phyloP scores from a whole-genome alignment of 2,113 vertebrate species.

The Nycticryphes semicollaris region DNA sequence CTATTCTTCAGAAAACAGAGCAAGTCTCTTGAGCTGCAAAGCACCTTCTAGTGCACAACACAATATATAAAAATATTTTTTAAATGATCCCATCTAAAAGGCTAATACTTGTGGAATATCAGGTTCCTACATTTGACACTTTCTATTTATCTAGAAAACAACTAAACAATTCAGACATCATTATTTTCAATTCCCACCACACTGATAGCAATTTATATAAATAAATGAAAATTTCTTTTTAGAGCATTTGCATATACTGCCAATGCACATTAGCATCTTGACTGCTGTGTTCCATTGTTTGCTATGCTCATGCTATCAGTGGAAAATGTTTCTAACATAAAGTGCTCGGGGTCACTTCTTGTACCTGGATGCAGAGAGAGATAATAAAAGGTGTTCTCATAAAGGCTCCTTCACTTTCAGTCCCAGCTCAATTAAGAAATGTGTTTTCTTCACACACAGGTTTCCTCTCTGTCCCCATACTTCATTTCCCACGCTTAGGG shows the following conservation, averaged over 20 bases:
- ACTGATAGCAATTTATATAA: background rate
- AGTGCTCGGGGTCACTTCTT: background rate
- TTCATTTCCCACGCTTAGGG: background rate
- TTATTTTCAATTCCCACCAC: background rate
- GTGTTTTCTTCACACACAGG: background rate
- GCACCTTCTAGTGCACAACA: background rate
- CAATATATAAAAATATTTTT: background rate
- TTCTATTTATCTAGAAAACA: background rate
- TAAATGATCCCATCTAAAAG: background rate
- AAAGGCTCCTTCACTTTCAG: background rate
- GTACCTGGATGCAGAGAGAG: background rate
- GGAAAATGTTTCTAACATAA: constrained; percentile 9
- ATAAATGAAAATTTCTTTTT: background rate
- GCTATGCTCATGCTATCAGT: background rate
- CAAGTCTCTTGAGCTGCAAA: background rate
- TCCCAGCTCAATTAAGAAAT: background rate
- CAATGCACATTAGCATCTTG: background rate
- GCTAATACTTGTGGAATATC: background rate
- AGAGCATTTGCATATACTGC: background rate
- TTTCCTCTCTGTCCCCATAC: background rate
- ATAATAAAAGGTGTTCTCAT: background rate
- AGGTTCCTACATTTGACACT: background rate
- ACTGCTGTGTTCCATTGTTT: background rate
- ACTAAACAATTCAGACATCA: background rate
- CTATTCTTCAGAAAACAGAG: background rate